These are phyloP conservation scores for Apodemia hepburni DNA, from an alignment of 2,888 invertebrate genomes.

Conservation along the genomic window DNA sequence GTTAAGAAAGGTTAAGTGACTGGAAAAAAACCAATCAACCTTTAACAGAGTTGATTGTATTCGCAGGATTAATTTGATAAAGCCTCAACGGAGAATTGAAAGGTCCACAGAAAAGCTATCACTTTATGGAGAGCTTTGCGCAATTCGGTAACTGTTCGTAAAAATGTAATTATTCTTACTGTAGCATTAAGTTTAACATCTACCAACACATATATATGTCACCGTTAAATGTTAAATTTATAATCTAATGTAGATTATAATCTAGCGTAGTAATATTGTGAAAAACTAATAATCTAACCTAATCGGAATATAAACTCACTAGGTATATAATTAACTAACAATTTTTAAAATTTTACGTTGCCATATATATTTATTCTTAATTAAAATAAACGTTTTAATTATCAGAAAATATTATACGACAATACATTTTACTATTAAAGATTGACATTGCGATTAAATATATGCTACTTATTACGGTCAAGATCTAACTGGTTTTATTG, in stretches of 20 bases:
- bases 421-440: no score
- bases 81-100: background rate
- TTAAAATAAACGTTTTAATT: no score
- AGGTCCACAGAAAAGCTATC: background rate
- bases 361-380: background rate
- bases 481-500: no score
- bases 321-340: no score
- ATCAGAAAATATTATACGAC: no score
- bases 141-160: background rate
- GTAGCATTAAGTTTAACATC: background rate
- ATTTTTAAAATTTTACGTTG: no score
- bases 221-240: no score
- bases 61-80: background rate
- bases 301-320: no score
- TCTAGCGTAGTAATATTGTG: background rate
- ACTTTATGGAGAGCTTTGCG: background rate
- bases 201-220: background rate
- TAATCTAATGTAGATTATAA: no score
- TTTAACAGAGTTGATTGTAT: constrained; percentile 5
- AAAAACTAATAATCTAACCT: no score
- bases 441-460: no score
- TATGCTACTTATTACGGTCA: no score
- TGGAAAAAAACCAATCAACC: background rate
- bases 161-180: background rate
- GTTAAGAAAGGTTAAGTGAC: constrained; percentile 8